Evolutionary conservation across 2,113 vertebrate genomes (phyloP).

Genomic region (Hystrix brachyura): DNA sequence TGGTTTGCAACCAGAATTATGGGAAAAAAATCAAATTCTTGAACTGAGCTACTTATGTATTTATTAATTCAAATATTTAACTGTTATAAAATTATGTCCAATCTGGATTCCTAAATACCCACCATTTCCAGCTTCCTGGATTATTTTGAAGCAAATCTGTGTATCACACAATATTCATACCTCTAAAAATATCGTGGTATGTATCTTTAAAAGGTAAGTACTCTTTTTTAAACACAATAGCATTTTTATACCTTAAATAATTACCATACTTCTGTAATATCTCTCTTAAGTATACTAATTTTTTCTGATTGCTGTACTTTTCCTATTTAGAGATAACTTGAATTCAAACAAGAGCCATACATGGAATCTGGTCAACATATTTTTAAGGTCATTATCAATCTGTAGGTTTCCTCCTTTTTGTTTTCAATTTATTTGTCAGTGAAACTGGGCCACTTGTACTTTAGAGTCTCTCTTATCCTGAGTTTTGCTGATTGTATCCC

Average conservation of each 20-base stretch:
- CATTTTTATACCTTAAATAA: neutral
- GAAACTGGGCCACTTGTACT: neutral
- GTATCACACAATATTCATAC: neutral
- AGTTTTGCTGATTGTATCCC: neutral
- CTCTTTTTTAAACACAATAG: neutral
- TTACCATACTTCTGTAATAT: neutral
- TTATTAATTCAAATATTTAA: neutral
- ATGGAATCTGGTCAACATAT: neutral
- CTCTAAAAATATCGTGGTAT: neutral
- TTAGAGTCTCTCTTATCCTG: neutral
- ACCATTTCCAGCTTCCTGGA: neutral
- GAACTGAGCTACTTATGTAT: no score
- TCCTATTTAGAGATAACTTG: neutral
- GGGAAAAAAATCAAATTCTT: neutral
- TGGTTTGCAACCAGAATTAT: neutral
- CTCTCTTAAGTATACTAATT: neutral
- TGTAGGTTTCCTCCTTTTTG: neutral
- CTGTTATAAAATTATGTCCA: neutral
- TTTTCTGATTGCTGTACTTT: neutral
- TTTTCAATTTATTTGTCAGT: slow-evolving; percentile 26
- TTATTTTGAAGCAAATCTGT: slow-evolving; percentile 22
- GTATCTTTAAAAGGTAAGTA: neutral
- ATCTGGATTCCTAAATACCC: neutral
- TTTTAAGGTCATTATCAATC: neutral
- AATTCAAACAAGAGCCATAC: neutral